Base-by-base conservation (phyloP, 2,888 invertebrate genomes). In the Artemia sp. region DNA sequence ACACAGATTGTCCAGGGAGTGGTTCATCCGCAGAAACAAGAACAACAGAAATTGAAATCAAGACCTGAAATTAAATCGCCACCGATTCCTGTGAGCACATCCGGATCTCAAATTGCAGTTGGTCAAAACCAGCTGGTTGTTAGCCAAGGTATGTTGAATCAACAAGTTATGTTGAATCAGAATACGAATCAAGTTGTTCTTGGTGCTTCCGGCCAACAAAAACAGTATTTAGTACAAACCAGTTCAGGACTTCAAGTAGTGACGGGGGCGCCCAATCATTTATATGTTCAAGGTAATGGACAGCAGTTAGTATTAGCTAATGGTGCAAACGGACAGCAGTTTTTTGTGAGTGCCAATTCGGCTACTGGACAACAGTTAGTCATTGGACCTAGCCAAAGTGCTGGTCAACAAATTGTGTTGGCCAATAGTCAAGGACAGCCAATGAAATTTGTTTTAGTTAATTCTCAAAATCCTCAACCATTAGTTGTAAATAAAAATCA, bases 391-490 rank as follows among this genome's bases (percentile, higher is more conserved):
- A 24, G 64, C 64, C 64, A 58, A 24, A 58, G 24, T 58, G 64
- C 64, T 19, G 64, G 64, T 24, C 64, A 58, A 10, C 64, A 58
- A 58, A 58, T 58, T 10, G 64, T 58, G 64, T 10, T 58, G 68
- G 19, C 70, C 9, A 70, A 64, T 51, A 64, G 68, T 19, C 68
- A 68, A 24, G 72, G 72, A 24, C 72, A 72, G 68, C 70, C 69
- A 51, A 66, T 72, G 52, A 69, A 72, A 19, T 68, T 52, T 51
- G 70, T 58, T 10, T 24, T 58, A 19, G 24, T 58, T 19, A 58
- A 58, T 24, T 58, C 64, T n/a, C 64, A 58, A 24, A 58, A 58
- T 24, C n/a, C n/a, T 58, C 64, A 58, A 58, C 11, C n/a, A 10
- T 19, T 58, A 9, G 64, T 58, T n/a, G n/a, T 58, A 9, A 58